Percentiles rank a stretch among this genome's conserved stretches.
phyloP scores from a whole-genome alignment of 2,888 invertebrate genomes.

The Parnassius glacialis region DNA sequence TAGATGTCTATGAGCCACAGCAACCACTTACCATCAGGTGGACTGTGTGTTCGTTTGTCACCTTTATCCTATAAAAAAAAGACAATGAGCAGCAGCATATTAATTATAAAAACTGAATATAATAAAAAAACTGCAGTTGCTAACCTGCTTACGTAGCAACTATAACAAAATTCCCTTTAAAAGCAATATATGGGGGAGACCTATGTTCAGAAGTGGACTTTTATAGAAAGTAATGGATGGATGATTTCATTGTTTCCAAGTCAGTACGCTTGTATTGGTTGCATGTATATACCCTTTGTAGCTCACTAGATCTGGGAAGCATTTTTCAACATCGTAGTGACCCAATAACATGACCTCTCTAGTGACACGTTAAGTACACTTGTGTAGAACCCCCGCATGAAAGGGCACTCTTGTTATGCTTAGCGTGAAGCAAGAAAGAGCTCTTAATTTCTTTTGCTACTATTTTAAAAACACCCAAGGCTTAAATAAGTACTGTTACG shows the following conservation, averaged over 20 bases:
- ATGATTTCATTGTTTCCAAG: no score
- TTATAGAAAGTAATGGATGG: neutral
- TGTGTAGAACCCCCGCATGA: neutral
- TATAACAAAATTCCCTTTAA: neutral
- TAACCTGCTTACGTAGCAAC: neutral
- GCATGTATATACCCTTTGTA: neutral
- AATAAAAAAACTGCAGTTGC: neutral
- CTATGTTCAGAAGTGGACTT: neutral
- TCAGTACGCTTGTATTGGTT: no score
- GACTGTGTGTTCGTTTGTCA: no score
- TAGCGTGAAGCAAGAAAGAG: neutral
- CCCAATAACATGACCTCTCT: slow-evolving; percentile 6
- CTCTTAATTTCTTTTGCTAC: neutral
- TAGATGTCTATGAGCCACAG: no score
- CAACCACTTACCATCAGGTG: no score
- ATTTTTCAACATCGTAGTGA: neutral
- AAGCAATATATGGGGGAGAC: neutral
- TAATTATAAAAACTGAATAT: no score
- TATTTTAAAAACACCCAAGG: neutral
- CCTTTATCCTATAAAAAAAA: no score
- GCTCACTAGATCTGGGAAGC: neutral
- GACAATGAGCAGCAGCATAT: no score
- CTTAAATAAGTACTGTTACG: neutral
- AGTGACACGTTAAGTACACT: neutral
- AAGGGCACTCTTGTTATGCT: slow-evolving; percentile 1